Base-by-base conservation (phyloP, 2,888 invertebrate species). In the Rotaria macrura region DNA sequence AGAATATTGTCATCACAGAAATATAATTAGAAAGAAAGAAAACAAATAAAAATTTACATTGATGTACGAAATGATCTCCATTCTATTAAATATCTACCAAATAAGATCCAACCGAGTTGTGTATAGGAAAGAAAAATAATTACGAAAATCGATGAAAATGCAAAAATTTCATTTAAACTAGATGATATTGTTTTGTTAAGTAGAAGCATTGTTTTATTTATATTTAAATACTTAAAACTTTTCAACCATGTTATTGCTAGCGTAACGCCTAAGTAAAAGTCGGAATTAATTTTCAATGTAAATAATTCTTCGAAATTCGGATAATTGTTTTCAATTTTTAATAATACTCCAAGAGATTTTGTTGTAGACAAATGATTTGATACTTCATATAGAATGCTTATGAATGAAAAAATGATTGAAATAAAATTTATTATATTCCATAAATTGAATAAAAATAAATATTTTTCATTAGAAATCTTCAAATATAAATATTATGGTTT, bases 131-230 rank as follows among this genome's bases (percentile, higher is more conserved):
- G 40, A 74, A 74, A 74, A 7, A 74, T 74, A 23, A 74, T 74
- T 38, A 74, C 17, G 20, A 74, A 74, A 23, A 74, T 40, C 12
- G 23, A 38, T 7, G 74, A 25, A 40, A 74, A 74, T 40, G 38
- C 40, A 74, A 74, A 38, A 7, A 74, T 34, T 40, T 74, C 74
- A 74, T 74, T 74, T 40, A 40, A 38, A 40, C 74, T 40, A 40
- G 38, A 25, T 74, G 74, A 74, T 40, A 74, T 40, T 40, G 74
- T 74, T 74, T 38, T 74, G 20, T 40, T 74, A 1, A 74, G 74
- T 74, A 74, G 40, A 20, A 74, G 74, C 74, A 74, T 74, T 23
- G 74, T 74, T 40, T 74, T 38, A 40, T 74, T 74, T 40, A 74
- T 29, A 4, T 17, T 74, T 10, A 74, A 74, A 40, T 74, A 74